phyloP scores from a whole-genome alignment of 2,113 vertebrate genomes.

The Salminus brasiliensis region DNA sequence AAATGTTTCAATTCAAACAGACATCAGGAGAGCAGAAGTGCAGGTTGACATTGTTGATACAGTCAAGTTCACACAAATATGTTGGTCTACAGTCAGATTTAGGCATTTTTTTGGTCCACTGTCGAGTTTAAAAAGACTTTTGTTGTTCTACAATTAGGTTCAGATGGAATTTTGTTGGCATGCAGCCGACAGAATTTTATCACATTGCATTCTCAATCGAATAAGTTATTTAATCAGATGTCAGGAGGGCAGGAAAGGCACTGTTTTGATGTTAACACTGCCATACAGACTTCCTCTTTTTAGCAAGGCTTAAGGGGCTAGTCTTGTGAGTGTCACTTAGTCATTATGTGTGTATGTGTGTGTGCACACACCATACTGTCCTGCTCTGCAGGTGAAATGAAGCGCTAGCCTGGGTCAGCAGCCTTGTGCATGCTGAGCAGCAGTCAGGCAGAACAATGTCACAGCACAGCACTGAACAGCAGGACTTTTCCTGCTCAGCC shows the following conservation, averaged over 20 bases:
- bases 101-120: too few species aligned
- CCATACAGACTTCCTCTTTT: neutral
- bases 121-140: too few species aligned
- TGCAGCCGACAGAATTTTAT: too few species aligned
- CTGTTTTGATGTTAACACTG: neutral
- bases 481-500: constrained; percentile 60
- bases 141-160: too few species aligned
- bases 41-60: constrained; percentile 1
- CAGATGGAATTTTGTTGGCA: too few species aligned
- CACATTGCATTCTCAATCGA: too few species aligned
- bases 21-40: neutral
- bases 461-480: constrained; percentile 58
- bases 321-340: neutral
- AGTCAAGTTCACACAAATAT: too few species aligned
- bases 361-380: constrained; percentile 29
- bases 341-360: constrained; percentile 7
- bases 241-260: too few species aligned
- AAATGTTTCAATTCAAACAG: neutral
- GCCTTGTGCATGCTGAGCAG: constrained; percentile 67
- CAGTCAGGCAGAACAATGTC: constrained; percentile 74
- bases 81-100: too few species aligned
- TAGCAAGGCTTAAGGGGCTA: neutral
- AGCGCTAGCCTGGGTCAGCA: constrained; percentile 70
- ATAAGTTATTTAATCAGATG: too few species aligned
- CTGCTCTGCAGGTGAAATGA: constrained; percentile 67